Evolutionary conservation across 2,797 vertebrate genomes (phyloP).

Genomic region (Mus minutoides): DNA sequence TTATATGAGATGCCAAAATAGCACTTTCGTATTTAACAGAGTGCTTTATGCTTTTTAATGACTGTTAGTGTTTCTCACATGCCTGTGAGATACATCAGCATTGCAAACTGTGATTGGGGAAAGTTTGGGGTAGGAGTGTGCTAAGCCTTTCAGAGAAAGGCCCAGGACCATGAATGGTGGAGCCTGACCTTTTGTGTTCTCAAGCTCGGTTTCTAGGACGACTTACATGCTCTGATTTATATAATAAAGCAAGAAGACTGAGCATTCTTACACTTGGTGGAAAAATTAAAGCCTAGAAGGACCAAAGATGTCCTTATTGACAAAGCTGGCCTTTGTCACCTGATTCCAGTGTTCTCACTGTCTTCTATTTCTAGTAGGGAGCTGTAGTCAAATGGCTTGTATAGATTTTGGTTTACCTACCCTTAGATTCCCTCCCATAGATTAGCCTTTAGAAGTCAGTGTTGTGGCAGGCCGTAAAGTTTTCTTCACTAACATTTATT

Average conservation of each 20-base stretch:
- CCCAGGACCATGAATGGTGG: neutral
- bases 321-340: slow-evolving; percentile 80
- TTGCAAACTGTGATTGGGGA: slow-evolving; percentile 41
- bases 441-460: slow-evolving; percentile 63
- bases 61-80: slow-evolving; percentile 49
- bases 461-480: slow-evolving; percentile 15
- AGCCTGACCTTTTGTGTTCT: slow-evolving; percentile 38
- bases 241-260: slow-evolving; percentile 28
- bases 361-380: slow-evolving; percentile 15
- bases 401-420: slow-evolving; percentile 33
- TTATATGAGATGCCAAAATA: slow-evolving; percentile 71
- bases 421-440: slow-evolving; percentile 27
- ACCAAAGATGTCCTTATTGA: slow-evolving; percentile 72
- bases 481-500: slow-evolving; percentile 31
- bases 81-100: slow-evolving; percentile 66
- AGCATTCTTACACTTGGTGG: neutral
- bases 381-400: slow-evolving; percentile 47
- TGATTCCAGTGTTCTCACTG: slow-evolving; percentile 36
- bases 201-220: slow-evolving; percentile 51
- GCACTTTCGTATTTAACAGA: slow-evolving; percentile 69
- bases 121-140: neutral
- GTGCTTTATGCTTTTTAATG: slow-evolving; percentile 70
- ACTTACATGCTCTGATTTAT: slow-evolving; percentile 45
- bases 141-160: slow-evolving; percentile 5
- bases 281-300: slow-evolving; percentile 62